Base-by-base conservation (phyloP, 1,140 invertebrate genomes). In the Aphelenchoides fujianensis region DNA sequence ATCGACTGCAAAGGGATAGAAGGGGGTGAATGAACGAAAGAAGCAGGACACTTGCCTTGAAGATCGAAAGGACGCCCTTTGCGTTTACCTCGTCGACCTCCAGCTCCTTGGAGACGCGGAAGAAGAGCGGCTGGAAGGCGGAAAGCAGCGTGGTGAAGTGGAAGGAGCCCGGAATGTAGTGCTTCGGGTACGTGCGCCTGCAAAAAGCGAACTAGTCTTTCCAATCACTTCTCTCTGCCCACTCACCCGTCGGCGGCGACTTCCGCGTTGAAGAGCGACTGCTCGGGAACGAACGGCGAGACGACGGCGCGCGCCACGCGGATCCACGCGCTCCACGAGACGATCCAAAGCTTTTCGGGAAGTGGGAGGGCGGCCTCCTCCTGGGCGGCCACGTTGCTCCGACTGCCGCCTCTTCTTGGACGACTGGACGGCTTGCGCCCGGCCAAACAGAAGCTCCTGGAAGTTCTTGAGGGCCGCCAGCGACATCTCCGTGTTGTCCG, bases 401-500 rank as follows among this genome's bases (percentile, higher is more conserved):
- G 30, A 70, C n/a, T 28, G 7, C 41, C 3, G 63, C 53, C 48
- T 62, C 19, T 31, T n/a, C 28, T 34, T 37, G 19, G n/a, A 31
- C 31, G 12, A 28, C 23, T 53, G 31, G 1, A 35, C 54, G 23
- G 9, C 41, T 34, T 57, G 63, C 36, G 35, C 55, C 64, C 69
- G 57, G 23, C 78, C 77, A 72, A 77, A 78, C 27, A 84, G 57
- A 61, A 87, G 82, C 75, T 87, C 86, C 68, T 87, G 75, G 31
- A 77, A 70, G 54, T 79, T 87, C 76, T 87, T 87, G 27, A 88
- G 76, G 23, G 87, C 87, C 28, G 87, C 86, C 30, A 88, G 77
- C 3, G 86, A 86, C 30, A 88, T 86, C 76, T 88, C 87, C 1
- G 85, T 84, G 78, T 86, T 88, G 31, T 78, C 82, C 69, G 84